Percentiles rank a stretch among this genome's conserved stretches.
Evolutionary conservation across 2,888 invertebrate species (phyloP).

Genomic region (Crocallis elinguaria): DNA sequence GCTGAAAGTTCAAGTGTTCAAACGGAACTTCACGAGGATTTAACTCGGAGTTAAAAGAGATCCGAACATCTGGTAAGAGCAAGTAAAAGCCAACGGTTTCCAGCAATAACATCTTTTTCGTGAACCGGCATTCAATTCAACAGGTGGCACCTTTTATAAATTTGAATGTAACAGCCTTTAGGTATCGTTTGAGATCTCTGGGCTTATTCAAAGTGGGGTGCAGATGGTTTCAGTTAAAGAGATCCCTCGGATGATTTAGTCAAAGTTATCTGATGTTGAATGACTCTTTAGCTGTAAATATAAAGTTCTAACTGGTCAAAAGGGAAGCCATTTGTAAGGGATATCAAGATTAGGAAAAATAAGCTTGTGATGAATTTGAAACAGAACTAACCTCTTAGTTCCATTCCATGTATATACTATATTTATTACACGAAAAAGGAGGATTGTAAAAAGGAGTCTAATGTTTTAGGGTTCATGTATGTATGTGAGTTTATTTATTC

Average conservation of each 20-base stretch:
- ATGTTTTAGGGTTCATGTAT: no score
- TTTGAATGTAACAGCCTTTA: constrained; percentile 74
- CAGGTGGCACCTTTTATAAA: constrained; percentile 78
- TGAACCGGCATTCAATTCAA: constrained; percentile 65
- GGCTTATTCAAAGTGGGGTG: constrained; percentile 38
- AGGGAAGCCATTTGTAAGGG: background rate
- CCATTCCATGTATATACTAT: no score
- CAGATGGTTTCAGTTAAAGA: constrained; percentile 32
- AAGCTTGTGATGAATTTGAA: background rate
- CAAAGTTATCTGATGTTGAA: constrained; percentile 38
- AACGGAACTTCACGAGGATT: constrained; percentile 57
- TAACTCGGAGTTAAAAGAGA: constrained; percentile 39
- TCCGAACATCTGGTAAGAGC: constrained; percentile 60
- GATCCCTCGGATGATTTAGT: constrained; percentile 26
- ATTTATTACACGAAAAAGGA: no score
- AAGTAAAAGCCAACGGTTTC: constrained; percentile 58
- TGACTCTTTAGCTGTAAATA: constrained; percentile 17
- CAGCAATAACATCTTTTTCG: constrained; percentile 75
- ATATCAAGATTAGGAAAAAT: background rate
- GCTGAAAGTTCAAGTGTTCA: constrained; percentile 55
- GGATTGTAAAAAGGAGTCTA: no score
- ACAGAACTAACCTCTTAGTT: background rate
- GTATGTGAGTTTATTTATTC: no score
- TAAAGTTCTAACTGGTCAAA: constrained; percentile 6
- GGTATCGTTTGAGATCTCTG: constrained; percentile 43